These are phyloP conservation scores for Chelonia mydas DNA, from an alignment of 2,797 vertebrate genomes.

Conservation along the genomic window DNA sequence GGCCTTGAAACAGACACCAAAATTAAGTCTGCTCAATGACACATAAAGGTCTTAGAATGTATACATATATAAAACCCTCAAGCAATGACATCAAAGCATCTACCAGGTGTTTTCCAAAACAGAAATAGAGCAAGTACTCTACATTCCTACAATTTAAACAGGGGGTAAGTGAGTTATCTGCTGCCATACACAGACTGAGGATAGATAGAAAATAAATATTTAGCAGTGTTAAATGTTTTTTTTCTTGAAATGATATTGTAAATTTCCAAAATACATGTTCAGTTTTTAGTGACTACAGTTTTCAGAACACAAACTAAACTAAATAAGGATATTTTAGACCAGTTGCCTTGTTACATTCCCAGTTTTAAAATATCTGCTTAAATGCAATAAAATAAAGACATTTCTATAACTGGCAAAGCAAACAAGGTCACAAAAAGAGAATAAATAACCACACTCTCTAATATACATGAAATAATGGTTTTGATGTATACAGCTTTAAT, in stretches of 20 bases:
- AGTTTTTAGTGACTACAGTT: neutral
- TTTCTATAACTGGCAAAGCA: neutral
- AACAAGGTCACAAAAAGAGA: neutral
- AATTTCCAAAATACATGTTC: neutral
- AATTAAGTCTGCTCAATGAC: neutral
- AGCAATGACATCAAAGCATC: neutral
- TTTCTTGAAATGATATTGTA: neutral
- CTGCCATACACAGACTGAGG: neutral
- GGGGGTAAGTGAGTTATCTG: neutral
- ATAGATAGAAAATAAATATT: neutral
- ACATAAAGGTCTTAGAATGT: neutral
- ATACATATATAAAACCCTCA: conserved; percentile 10
- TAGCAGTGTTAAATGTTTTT: neutral
- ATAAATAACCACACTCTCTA: neutral
- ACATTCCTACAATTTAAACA: neutral
- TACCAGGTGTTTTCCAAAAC: neutral
- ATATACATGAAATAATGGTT: neutral
- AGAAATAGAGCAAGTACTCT: neutral
- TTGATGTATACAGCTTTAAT: neutral
- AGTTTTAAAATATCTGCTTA: neutral
- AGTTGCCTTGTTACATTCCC: neutral
- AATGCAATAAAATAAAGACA: neutral
- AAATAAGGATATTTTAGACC: neutral
- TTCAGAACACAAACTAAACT: neutral
- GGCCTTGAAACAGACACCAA: neutral